These are phyloP conservation scores for Metalampra italica DNA, from an alignment of 2,888 invertebrate species.

Conservation along the genomic window DNA sequence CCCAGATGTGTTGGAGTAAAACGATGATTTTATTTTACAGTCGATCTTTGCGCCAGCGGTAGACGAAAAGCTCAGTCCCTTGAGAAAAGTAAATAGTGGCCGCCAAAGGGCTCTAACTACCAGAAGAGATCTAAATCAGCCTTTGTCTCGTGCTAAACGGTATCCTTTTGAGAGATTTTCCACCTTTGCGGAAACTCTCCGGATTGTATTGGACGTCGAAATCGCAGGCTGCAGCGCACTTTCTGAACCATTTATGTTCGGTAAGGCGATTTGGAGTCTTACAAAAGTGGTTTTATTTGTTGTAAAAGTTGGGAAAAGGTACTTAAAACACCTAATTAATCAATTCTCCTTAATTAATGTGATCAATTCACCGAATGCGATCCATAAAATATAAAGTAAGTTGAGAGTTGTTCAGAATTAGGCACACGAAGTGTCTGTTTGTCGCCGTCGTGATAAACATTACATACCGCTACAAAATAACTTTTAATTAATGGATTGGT, in stretches of 20 bases:
- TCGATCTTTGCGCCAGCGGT: constrained; percentile 44
- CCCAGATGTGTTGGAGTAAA: constrained; percentile 23
- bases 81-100: constrained; percentile 70
- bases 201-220: constrained; percentile 60
- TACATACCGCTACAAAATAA: constrained; percentile 69
- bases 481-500: constrained; percentile 78
- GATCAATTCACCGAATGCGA: constrained; percentile 52
- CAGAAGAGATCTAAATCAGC: constrained; percentile 66
- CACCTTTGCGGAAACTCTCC: constrained; percentile 58
- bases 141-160: constrained; percentile 73
- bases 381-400: constrained; percentile 44
- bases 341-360: constrained; percentile 42
- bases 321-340: constrained; percentile 19
- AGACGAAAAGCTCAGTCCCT: constrained; percentile 51
- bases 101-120: constrained; percentile 54
- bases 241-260: constrained; percentile 23
- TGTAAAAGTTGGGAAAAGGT: not conserved
- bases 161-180: constrained; percentile 74
- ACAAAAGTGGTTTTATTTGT: not conserved
- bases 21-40: constrained; percentile 47
- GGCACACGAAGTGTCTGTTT: constrained; percentile 47
- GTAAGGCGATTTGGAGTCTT: constrained; percentile 4
- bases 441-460: constrained; percentile 53
- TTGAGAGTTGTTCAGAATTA: constrained; percentile 49
- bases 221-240: constrained; percentile 47